A percentile compares a stretch with the other conserved stretches of the same genome.
Conservation (phyloP, 2,797 vertebrate species). For the Notolabrus celidotus region DNA sequence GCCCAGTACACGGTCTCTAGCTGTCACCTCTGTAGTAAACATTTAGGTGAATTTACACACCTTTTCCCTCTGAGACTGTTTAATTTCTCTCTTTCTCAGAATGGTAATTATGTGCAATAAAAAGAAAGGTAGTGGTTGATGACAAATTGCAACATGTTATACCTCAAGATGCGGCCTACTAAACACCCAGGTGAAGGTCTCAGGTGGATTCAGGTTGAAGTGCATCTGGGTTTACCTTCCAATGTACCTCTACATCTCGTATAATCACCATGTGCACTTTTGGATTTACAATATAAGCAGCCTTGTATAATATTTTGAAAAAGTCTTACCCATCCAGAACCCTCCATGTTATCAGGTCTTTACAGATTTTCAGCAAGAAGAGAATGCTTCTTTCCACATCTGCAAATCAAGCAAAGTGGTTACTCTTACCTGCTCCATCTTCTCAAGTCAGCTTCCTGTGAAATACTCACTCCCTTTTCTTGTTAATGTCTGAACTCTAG, state of each 20-base stretch:
- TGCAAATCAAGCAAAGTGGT: conserved; percentile 98
- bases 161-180: conserved; percentile 5
- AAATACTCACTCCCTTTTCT: conserved; percentile 96
- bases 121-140: background rate
- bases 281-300: conserved; percentile 54
- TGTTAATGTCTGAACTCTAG: conserved; percentile 94
- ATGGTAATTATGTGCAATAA: conserved; percentile 12
- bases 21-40: too few species aligned
- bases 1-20: too few species aligned
- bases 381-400: conserved; percentile 94
- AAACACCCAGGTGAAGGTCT: conserved; percentile 18
- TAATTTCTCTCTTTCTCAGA: background rate
- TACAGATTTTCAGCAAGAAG: conserved; percentile 94
- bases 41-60: too few species aligned
- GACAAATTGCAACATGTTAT: conserved; percentile 6
- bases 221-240: conserved; percentile 32
- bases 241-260: conserved; percentile 27
- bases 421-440: conserved; percentile 94
- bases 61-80: too few species aligned
- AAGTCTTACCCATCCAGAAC: conserved; percentile 96
- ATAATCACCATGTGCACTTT: conserved; percentile 37
- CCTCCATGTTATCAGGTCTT: conserved; percentile 92
- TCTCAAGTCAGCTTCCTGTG: conserved; percentile 90
- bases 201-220: conserved; percentile 13
- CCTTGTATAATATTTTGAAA: conserved; percentile 80